These are phyloP conservation scores for Ecliptopera silaceata DNA, from an alignment of 2,888 invertebrate species.

Conservation along the genomic window DNA sequence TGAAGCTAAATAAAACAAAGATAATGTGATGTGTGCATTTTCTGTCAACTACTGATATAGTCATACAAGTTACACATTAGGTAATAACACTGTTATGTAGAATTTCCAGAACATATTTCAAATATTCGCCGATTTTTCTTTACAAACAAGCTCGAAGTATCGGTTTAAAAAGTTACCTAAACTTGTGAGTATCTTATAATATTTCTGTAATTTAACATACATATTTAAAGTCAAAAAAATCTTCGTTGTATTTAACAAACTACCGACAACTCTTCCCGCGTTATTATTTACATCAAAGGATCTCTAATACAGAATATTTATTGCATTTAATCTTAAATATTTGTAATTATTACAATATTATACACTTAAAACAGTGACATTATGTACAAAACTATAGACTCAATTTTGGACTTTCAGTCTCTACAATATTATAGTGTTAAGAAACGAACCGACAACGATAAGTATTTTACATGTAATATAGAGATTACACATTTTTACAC, in stretches of 20 bases:
- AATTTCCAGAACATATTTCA: slow-evolving; percentile 8
- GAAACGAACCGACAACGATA: slow-evolving; percentile 55
- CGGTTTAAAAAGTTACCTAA: slow-evolving; percentile 2
- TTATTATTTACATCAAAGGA: slow-evolving; percentile 69
- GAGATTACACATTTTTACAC: slow-evolving; percentile 64
- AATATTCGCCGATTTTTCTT: not conserved
- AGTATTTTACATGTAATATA: slow-evolving; percentile 42
- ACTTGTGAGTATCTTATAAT: slow-evolving; percentile 2
- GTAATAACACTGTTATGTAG: slow-evolving; percentile 2
- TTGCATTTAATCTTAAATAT: slow-evolving; percentile 79
- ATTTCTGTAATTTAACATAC: slow-evolving; percentile 14
- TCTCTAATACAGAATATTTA: slow-evolving; percentile 79
- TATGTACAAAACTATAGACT: slow-evolving; percentile 83
- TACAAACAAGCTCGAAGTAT: slow-evolving; percentile 11
- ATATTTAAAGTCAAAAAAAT: slow-evolving; percentile 11
- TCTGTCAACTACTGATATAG: slow-evolving; percentile 11
- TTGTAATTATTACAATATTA: slow-evolving; percentile 71
- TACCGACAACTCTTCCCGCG: slow-evolving; percentile 58
- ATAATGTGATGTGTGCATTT: slow-evolving; percentile 29
- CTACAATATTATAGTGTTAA: slow-evolving; percentile 71
- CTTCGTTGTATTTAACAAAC: slow-evolving; percentile 51
- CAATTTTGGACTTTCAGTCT: slow-evolving; percentile 83
- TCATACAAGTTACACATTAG: slow-evolving; percentile 12
- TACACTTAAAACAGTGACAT: slow-evolving; percentile 78
- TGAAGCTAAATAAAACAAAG: slow-evolving; percentile 56